Percentiles rank a stretch among this genome's conserved stretches.
These are phyloP conservation scores for Gryon sp. DNA, from an alignment of 1,140 invertebrate species.

Conservation along the genomic window DNA sequence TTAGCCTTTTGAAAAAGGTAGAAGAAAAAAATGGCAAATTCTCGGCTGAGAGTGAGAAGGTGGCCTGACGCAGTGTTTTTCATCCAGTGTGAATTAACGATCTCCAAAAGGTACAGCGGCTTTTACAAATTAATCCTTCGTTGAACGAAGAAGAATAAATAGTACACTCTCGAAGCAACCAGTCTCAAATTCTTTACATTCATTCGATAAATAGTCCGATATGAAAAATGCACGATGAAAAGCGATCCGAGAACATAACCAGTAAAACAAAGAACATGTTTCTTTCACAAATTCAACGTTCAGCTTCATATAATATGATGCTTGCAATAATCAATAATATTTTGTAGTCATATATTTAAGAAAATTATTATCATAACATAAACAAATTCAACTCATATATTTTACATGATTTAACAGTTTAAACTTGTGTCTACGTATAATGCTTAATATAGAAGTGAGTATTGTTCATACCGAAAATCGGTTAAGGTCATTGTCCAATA, in stretches of 20 bases:
- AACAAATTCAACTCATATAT: too few relatives aligned
- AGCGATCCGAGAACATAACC: conserved; percentile 14
- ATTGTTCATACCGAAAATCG: too few relatives aligned
- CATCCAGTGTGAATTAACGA: conserved; percentile 57
- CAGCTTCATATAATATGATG: too few relatives aligned
- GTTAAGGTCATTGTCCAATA: too few relatives aligned
- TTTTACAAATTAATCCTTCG: conserved; percentile 59
- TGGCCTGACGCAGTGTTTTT: conserved; percentile 46
- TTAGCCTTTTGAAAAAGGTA: conserved; percentile 46
- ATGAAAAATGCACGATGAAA: conserved; percentile 50
- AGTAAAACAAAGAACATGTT: conserved; percentile 8
- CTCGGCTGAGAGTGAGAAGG: conserved; percentile 38
- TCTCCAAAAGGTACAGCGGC: conserved; percentile 47
- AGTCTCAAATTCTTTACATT: conserved; percentile 45
- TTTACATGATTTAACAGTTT: too few relatives aligned
- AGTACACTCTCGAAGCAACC: conserved; percentile 34
- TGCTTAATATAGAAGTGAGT: too few relatives aligned
- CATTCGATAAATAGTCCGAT: conserved; percentile 42
- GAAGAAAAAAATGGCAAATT: conserved; percentile 34
- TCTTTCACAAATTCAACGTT: conserved; percentile 14
- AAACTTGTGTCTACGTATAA: too few relatives aligned
- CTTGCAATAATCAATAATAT: too few relatives aligned
- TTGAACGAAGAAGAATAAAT: conserved; percentile 42
- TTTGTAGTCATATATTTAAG: too few relatives aligned
- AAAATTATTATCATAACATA: too few relatives aligned